A percentile compares a stretch with the other conserved stretches of the same genome.
Evolutionary conservation across 1,140 invertebrate species (phyloP).

Genomic region (Ruditapes philippinarum): DNA sequence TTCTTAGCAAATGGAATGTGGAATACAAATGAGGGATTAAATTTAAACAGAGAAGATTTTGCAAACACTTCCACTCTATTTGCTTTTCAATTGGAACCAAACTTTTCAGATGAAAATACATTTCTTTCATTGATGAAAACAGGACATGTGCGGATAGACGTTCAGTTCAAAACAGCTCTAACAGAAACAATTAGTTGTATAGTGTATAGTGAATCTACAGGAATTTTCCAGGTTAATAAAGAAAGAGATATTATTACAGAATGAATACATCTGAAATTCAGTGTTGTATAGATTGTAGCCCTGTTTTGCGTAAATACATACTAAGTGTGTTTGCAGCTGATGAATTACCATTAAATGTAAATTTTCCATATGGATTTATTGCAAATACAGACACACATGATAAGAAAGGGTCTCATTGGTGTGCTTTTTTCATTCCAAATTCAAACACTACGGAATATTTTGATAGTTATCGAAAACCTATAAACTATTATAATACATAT

Average conservation of each 20-base stretch:
- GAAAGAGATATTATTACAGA: conserved; percentile 63
- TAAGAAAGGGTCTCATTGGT: conserved; percentile 31
- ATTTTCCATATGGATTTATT: conserved; percentile 44
- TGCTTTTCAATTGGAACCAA: conserved; percentile 51
- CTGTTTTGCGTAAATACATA: background rate
- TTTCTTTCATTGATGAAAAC: conserved; percentile 47
- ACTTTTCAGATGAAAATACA: conserved; percentile 17
- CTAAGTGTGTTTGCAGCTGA: conserved; percentile 56
- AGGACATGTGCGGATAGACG: conserved; percentile 50
- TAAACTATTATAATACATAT: conserved; percentile 18
- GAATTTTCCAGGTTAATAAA: conserved; percentile 49
- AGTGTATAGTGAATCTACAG: conserved; percentile 46
- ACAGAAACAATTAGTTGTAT: conserved; percentile 50
- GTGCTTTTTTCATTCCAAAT: conserved; percentile 33
- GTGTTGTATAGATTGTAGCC: conserved; percentile 51
- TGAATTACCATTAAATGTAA: conserved; percentile 6
- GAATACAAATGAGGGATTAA: conserved; percentile 31
- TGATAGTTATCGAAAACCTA: conserved; percentile 48
- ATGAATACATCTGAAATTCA: conserved; percentile 51
- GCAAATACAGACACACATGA: conserved; percentile 31
- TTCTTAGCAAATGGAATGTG: conserved; percentile 39
- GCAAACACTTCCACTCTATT: conserved; percentile 45
- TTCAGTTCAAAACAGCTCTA: conserved; percentile 49
- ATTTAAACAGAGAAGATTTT: conserved; percentile 59
- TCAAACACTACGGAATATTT: conserved; percentile 39